Conservation (phyloP, 2,888 invertebrate species). For the Spilosoma lubricipeda region DNA sequence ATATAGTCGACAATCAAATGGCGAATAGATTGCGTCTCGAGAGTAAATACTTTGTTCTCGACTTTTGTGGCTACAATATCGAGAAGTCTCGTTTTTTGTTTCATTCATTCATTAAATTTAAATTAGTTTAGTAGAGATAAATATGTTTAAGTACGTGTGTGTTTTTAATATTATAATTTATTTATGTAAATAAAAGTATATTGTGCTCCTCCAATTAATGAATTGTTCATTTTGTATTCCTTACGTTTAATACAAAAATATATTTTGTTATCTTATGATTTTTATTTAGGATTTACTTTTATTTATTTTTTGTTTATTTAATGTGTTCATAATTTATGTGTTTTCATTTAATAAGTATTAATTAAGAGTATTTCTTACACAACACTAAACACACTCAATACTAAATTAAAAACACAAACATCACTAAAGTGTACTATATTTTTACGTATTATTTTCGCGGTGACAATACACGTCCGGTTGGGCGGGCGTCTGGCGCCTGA, state of each 20-base stretch:
- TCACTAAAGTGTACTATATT: constrained; percentile 42
- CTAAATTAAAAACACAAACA: constrained; percentile 27
- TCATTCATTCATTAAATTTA: no score
- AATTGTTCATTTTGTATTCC: no score
- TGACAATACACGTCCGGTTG: constrained; percentile 45
- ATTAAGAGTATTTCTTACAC: constrained; percentile 8
- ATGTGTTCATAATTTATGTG: neutral
- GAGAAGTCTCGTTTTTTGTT: neutral
- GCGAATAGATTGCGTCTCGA: constrained; percentile 12
- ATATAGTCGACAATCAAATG: constrained; percentile 21
- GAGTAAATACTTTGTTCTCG: neutral
- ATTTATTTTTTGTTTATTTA: no score
- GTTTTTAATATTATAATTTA: neutral
- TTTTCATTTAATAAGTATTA: neutral
- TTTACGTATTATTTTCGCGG: constrained; percentile 35
- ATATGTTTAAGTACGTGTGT: neutral
- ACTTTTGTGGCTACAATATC: neutral
- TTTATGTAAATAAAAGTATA: neutral
- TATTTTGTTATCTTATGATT: no score
- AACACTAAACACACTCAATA: constrained; percentile 23
- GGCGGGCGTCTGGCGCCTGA: constrained; percentile 59
- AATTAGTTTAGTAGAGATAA: no score
- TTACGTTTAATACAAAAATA: no score
- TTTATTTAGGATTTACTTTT: no score
- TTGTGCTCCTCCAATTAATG: no score